Conservation (phyloP, 2,888 invertebrate species). For the Chamaedrilus cognettii region DNA sequence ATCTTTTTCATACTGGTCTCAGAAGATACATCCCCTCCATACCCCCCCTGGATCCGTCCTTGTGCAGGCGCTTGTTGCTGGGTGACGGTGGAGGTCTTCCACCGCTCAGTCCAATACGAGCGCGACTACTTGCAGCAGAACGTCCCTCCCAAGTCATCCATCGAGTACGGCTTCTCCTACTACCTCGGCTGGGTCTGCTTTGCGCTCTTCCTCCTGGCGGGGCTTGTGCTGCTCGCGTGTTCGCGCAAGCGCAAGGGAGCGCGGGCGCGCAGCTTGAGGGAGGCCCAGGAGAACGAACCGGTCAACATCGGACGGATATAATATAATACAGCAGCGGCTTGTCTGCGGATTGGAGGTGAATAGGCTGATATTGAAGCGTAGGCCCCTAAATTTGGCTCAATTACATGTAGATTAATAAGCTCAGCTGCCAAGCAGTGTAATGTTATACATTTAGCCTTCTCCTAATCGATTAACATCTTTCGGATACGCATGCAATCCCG, state of each 20-base stretch:
- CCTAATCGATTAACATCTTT: too few species aligned
- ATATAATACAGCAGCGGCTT: background rate
- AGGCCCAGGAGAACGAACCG: conserved; percentile 83
- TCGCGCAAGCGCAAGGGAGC: conserved; percentile 84
- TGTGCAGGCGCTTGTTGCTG: conserved; percentile 76
- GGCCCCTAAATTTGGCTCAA: too few species aligned
- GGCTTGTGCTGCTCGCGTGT: conserved; percentile 75
- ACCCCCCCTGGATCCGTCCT: too few species aligned
- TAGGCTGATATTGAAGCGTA: too few species aligned
- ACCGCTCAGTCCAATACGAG: conserved; percentile 74
- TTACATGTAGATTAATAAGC: too few species aligned
- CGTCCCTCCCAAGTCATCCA: conserved; percentile 70
- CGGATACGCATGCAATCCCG: too few species aligned
- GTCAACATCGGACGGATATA: conserved; percentile 69
- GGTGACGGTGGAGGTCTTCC: conserved; percentile 80
- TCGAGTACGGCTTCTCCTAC: conserved; percentile 68
- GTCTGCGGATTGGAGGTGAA: too few species aligned
- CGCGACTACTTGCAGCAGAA: conserved; percentile 68
- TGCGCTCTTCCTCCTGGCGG: conserved; percentile 69
- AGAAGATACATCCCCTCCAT: too few species aligned
- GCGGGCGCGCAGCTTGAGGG: conserved; percentile 78
- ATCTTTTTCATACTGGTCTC: too few species aligned
- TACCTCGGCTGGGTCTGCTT: conserved; percentile 74
- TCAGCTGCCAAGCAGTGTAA: too few species aligned
- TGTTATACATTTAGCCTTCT: too few species aligned